Evolutionary conservation across 2,888 invertebrate species (phyloP).

Genomic region (Pteria penguin): DNA sequence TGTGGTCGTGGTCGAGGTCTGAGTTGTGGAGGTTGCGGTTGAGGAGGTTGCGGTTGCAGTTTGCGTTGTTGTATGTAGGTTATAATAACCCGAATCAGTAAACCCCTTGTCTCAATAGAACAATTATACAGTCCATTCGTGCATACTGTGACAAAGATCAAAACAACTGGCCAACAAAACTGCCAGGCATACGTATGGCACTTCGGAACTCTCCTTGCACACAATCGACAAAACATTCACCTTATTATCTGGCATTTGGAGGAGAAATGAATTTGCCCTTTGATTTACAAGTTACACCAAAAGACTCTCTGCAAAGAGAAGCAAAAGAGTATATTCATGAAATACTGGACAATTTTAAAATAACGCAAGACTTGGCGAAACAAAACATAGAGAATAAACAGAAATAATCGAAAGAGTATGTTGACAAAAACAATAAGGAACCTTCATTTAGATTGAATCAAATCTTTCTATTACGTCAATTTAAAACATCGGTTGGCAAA

Average conservation of each 20-base stretch:
- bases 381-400: conserved; percentile 2
- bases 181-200: neutral
- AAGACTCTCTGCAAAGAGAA: neutral
- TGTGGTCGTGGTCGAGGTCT: too few species aligned
- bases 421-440: conserved; percentile 24
- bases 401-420: neutral
- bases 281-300: neutral
- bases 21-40: too few species aligned
- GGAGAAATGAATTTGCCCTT: neutral
- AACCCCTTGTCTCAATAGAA: too few species aligned
- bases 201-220: neutral
- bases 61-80: too few species aligned
- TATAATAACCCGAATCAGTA: too few species aligned
- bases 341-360: conserved; percentile 6
- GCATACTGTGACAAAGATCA: conserved; percentile 2
- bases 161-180: conserved; percentile 1
- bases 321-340: conserved; percentile 6
- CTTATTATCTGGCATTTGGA: neutral
- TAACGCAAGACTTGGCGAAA: conserved; percentile 5
- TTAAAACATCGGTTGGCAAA: conserved; percentile 15
- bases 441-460: neutral
- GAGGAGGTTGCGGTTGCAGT: too few species aligned
- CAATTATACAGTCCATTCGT: neutral
- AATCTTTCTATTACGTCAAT: neutral
- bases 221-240: neutral